phyloP scores from a whole-genome alignment of 1,140 invertebrate genomes.

The Heliconius hermathena region DNA sequence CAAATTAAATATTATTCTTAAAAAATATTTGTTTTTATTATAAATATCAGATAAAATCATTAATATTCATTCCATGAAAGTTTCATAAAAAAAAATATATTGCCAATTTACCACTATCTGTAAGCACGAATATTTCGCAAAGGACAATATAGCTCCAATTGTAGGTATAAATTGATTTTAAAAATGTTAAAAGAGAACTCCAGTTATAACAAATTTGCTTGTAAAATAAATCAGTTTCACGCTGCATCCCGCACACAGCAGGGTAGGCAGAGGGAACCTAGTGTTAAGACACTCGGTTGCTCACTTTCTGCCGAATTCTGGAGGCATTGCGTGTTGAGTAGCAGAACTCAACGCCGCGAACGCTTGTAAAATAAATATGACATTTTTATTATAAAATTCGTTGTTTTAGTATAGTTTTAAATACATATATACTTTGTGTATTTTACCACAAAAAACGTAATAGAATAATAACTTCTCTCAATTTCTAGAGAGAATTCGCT shows the following conservation, averaged over 20 bases:
- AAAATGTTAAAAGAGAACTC: too few relatives aligned
- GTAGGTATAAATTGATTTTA: too few relatives aligned
- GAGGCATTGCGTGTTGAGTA: too few relatives aligned
- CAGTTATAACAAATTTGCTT: too few relatives aligned
- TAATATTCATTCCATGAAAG: not conserved
- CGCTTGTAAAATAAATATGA: not conserved
- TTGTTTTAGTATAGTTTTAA: not conserved
- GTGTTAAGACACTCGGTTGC: too few relatives aligned
- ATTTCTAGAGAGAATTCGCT: not conserved
- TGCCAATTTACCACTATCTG: not conserved
- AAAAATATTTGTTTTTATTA: not conserved
- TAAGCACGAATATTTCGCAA: too few relatives aligned
- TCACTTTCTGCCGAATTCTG: too few relatives aligned
- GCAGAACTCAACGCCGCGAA: too few relatives aligned
- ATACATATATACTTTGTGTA: not conserved
- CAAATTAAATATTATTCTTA: not conserved
- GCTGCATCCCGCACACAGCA: too few relatives aligned
- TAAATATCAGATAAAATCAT: not conserved
- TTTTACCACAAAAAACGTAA: not conserved
- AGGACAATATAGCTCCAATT: too few relatives aligned
- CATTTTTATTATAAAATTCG: not conserved
- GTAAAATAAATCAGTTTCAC: too few relatives aligned
- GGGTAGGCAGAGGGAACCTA: too few relatives aligned
- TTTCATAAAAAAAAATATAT: not conserved
- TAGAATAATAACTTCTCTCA: conserved; percentile 15